Percentiles rank a stretch among this genome's conserved stretches.
phyloP scores from a whole-genome alignment of 2,113 vertebrate genomes.

The Columba livia region DNA sequence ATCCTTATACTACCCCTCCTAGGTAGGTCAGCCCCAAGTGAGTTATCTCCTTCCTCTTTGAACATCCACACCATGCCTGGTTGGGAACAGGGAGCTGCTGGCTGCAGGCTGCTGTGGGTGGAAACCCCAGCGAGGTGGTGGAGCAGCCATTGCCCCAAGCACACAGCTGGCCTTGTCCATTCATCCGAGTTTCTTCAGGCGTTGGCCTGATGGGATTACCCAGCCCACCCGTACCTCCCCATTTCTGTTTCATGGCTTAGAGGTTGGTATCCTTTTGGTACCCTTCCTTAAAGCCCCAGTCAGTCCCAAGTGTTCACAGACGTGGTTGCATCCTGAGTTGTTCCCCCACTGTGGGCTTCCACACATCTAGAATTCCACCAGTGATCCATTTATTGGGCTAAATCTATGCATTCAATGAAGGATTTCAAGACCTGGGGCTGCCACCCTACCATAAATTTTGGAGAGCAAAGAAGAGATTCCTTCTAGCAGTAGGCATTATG shows the following conservation, averaged over 20 bases:
- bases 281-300: not conserved
- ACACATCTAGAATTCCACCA: fast-evolving
- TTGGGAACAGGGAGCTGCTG: not conserved
- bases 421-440: not conserved
- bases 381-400: not conserved
- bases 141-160: not conserved
- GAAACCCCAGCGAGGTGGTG: not conserved
- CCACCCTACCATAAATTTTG: not conserved
- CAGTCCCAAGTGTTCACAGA: not conserved
- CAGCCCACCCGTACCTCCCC: fast-evolving
- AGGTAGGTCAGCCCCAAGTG: not conserved
- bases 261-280: not conserved
- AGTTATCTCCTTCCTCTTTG: not conserved
- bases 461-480: not conserved
- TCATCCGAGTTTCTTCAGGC: fast-evolving
- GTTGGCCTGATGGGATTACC: not conserved
- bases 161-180: not conserved
- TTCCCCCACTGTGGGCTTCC: not conserved
- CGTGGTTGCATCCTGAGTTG: not conserved
- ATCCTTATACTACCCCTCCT: not conserved
- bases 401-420: not conserved
- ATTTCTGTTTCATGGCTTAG: not conserved
- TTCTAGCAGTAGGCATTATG: not conserved
- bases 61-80: fast-evolving
- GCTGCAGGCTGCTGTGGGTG: fast-evolving